Evolutionary conservation across 2,888 invertebrate species (phyloP), one percentile per base, ranked within the genome.

Genomic region (Philereme transversata): DNA sequence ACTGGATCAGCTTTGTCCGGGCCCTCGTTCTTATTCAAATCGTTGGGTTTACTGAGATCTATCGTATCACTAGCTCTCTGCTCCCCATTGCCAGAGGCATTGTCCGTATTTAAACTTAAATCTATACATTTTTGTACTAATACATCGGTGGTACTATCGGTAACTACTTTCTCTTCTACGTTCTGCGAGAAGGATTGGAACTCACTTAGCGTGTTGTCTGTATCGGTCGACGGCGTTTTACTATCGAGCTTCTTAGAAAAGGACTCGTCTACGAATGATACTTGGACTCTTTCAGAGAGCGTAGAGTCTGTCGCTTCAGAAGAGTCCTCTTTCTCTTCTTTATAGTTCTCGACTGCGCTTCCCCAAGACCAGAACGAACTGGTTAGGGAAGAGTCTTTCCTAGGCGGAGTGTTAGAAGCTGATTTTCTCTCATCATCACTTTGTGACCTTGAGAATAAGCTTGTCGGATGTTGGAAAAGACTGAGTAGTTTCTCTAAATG

Each of bases 401-500:
- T 82, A 3, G 90, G 92, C 3, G 92, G 91, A 4, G 91, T 90
- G 58, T 78, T 87, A 0, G 88, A 88, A 3, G 82, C 75, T 0
- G 84, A 83, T 64, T 88, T 91, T 50, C 78, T 89, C n/a, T 91
- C 91, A 5, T 92, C 90, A 5, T 92, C 89, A 10, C 74, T 79
- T 0, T 81, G 79, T 5, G 82, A 72, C 44, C 94, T 93, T 7
- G 94, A 93, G 73, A 95, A 95, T 53, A 95, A 81, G 69, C 92
- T 93, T 52, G 92, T 90, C 0, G 95, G 94, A 76, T 94, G 93
- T 67, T 95, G 94, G 76, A 96, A 95, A 3, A 95, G 73, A 35
- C 94, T 95, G 0, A 95, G 75, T 4, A 96, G 79, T 74, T 94
- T 95, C 65, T 95, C 95, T 53, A 95, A 85, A 74, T 95, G 94